Base-by-base conservation (phyloP, 2,888 invertebrate genomes). In the Lithophane ornitopus region DNA sequence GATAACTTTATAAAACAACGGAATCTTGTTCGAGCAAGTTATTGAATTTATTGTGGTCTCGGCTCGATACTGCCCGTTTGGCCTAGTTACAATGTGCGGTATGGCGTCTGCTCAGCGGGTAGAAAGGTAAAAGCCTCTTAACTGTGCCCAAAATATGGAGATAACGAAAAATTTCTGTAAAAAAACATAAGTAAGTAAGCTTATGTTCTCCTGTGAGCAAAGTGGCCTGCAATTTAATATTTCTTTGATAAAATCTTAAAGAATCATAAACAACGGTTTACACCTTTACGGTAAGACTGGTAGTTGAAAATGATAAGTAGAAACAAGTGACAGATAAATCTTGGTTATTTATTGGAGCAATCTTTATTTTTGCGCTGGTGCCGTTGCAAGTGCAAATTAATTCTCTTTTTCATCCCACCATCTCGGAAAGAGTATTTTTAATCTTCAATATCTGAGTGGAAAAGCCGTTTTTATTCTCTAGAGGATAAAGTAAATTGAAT, bases 1-100 rank as follows among this genome's bases (percentile, higher is more conserved):
- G 19, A 61, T 26, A 68, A 28, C n/a, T 73, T 73, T 58, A 61
- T 34, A 70, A 75, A 68, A 75, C 67, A 62, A 39, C 28, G 79
- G 85, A 81, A 85, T 78, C 76, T 81, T 77, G 78, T 69, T 71
- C 66, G 61, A 77, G 63, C 75, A 72, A 81, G 84, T 81, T 81
- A 77, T 70, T 67, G 44, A 86, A 83, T 86, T 83, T 83, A 80
- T 86, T 77, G 58, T 56, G 66, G 63, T 28, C 44, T 69, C 61
- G 62, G 12, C 34, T 70, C 49, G 74, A 70, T 69, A 74, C 71
- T 71, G 74, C 61, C 59, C 22, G 74, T 79, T 71, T 80, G 86
- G 41, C 85, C 87, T 81, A 84, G 77, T 86, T 85, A 76, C 72
- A 70, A 72, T 78, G 61, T 49, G 52, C 54, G 16, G 59, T 26